Evolutionary conservation across 2,888 invertebrate genomes (phyloP), one percentile per base, ranked within the genome.

Genomic region (Acanthopleura granulata): DNA sequence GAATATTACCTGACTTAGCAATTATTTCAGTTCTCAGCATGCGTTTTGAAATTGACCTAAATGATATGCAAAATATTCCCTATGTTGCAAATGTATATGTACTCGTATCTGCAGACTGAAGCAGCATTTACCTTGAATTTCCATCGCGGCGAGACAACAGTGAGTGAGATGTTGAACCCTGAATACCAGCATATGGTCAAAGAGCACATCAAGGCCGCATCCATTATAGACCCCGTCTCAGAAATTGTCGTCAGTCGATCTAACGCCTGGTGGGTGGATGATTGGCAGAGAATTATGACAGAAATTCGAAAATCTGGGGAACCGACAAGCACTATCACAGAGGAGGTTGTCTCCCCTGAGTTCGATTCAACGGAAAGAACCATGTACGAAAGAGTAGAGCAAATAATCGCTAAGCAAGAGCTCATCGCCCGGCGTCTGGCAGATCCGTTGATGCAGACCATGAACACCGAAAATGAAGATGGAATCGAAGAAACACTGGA

Each of bases 131-230:
- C 57, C 6, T 6, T 22, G 57, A 57, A 57, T 22, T 57, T 57
- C 22, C 57, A 57, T 12, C 57, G 57, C 18, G 57, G 57, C 22
- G 57, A 18, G 22, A 57, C 57, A 22, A 57, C 18, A 57, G 57
- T 57, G 6, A 3, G n/a, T 6, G 75, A 77, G 50, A 71, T 85
- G 22, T 62, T 79, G 15, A 77, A 77, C 29, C 74, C 76, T 15
- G 62, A 77, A 22, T 82, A 84, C 72, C 82, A 80, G 30, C 74
- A 75, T 70, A 71, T 76, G 15, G 51, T 83, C 6, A 72, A 78
- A 16, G 73, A 80, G 29, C 75, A 81, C 69, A 79, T 85, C 29
- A 50, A 77, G 61, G 40, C 74, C 4, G 66, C 29, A 12, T 66
- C 66, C 29, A 22, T 27, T 3, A 66, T 25, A 27, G 66, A 66